Percentiles rank a stretch among this genome's conserved stretches.
Conservation (phyloP, 2,797 vertebrate genomes). For the Antrozous pallidus region DNA sequence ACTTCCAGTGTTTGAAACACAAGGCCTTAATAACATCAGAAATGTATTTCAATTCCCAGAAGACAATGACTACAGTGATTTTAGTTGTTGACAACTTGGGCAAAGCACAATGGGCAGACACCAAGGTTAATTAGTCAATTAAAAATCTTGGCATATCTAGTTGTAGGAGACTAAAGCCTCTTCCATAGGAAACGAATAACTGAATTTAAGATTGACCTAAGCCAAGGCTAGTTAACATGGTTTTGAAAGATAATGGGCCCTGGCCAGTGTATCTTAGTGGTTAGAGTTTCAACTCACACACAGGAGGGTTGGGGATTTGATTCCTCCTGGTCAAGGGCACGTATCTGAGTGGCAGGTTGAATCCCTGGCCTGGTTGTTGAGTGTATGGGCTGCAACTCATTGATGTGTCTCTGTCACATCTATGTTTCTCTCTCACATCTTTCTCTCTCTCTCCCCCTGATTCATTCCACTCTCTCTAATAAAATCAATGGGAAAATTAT, state of each 20-base stretch:
- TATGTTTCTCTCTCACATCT: too few relatives aligned
- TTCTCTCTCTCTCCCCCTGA: too few relatives aligned
- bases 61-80: not conserved
- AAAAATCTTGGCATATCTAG: not conserved
- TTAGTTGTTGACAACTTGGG: not conserved
- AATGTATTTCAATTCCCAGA: not conserved
- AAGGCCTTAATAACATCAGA: not conserved
- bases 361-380: too few relatives aligned
- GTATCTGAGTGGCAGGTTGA: too few relatives aligned
- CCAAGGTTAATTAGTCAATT: not conserved
- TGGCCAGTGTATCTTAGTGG: too few relatives aligned
- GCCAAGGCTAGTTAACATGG: not conserved
- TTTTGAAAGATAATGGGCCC: not conserved
- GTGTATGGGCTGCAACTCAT: too few relatives aligned
- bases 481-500: too few relatives aligned
- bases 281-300: too few relatives aligned
- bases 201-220: not conserved
- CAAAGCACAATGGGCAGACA: not conserved
- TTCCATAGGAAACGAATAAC: not conserved
- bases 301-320: too few relatives aligned
- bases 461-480: too few relatives aligned
- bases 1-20: not conserved
- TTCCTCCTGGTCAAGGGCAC: too few relatives aligned
- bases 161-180: not conserved
- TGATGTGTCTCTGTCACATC: too few relatives aligned